A percentile compares a stretch with the other conserved stretches of the same genome.
Evolutionary conservation across 2,888 invertebrate species (phyloP).

Genomic region (Mayetiola destructor): DNA sequence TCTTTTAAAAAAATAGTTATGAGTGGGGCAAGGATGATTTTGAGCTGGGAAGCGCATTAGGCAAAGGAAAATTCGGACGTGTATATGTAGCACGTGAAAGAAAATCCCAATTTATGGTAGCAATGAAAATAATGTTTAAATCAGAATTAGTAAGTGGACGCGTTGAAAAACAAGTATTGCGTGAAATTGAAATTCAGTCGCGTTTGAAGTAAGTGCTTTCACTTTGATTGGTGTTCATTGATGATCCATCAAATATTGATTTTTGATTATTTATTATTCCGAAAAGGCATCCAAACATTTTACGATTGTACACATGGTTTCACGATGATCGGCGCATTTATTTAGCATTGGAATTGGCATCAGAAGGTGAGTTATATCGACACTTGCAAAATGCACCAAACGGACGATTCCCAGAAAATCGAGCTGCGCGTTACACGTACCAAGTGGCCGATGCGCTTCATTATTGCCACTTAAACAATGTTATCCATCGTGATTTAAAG

Average conservation of each 20-base stretch:
- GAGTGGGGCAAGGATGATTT: constrained; percentile 67
- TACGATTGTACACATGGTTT: constrained; percentile 75
- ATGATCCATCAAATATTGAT: neutral
- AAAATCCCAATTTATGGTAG: constrained; percentile 59
- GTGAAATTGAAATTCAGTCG: constrained; percentile 89
- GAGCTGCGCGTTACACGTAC: constrained; percentile 65
- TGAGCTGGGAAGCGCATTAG: constrained; percentile 73
- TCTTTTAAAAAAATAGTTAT: constrained; percentile 35
- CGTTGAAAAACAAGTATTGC: constrained; percentile 68
- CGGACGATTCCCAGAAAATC: constrained; percentile 45
- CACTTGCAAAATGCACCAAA: constrained; percentile 50
- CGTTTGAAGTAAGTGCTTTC: constrained; percentile 44
- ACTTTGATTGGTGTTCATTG: neutral
- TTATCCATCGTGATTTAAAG: constrained; percentile 85
- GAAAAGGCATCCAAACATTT: constrained; percentile 67
- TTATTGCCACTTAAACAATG: constrained; percentile 75
- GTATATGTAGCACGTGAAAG: constrained; percentile 80
- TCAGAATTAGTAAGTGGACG: constrained; percentile 58
- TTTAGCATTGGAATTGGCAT: constrained; percentile 77
- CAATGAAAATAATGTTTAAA: constrained; percentile 70
- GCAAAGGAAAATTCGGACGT: constrained; percentile 86
- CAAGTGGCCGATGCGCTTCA: constrained; percentile 78
- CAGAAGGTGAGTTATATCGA: constrained; percentile 71
- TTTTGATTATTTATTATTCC: constrained; percentile 22
- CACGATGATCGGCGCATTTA: constrained; percentile 76